Evolutionary conservation across 2,888 invertebrate genomes (phyloP), one percentile per base, ranked within the genome.

Genomic region (Ochropleura leucogaster): DNA sequence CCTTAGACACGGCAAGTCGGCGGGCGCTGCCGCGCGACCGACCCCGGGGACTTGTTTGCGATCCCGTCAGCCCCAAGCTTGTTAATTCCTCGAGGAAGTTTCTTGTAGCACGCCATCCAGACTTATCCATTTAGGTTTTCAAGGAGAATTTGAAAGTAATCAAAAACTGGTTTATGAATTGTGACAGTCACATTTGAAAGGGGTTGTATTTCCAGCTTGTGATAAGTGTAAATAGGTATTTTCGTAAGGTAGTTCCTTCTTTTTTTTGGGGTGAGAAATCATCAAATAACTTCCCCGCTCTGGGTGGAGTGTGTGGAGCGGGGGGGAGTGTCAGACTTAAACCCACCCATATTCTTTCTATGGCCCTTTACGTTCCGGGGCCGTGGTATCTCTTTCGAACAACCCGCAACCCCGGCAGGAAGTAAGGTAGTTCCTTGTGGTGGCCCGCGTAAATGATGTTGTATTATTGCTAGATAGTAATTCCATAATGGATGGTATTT

Each of bases 51-150:
- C 80, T 85, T 88, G 85, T 89, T 87, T 84, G 89, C 89, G 85
- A 91, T 89, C 83, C 85, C 88, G 88, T 87, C 88, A 88, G 83
- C 80, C 85, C 85, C 82, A 74, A 83, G 83, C 89, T 90, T 92
- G 92, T 92, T 92, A 91, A 90, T 90, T 90, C 89, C 83, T 86
- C 80, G 85, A 89, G 87, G 87, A 88, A 90, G 87, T 87, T 85
- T 87, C 82, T 80, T 69, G 69, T 73, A 71, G 85, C 93, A 92
- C 90, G 92, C 91, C 42, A 72, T 71, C 64, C 64, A 70, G 83
- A 65, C 70, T 73, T 77, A 69, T 77, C 46, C 46, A 71, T 65
- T 51, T 60, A 46, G 49, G 14, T 16, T 47, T 53, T 18, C 42
- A 53, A n/a, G n/a, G 20, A 14, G 8, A 47, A 64, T 47, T 47